A percentile compares a stretch with the other conserved stretches of the same genome.
Evolutionary conservation across 2,113 vertebrate species (phyloP).

Genomic region (Pitta sordida): DNA sequence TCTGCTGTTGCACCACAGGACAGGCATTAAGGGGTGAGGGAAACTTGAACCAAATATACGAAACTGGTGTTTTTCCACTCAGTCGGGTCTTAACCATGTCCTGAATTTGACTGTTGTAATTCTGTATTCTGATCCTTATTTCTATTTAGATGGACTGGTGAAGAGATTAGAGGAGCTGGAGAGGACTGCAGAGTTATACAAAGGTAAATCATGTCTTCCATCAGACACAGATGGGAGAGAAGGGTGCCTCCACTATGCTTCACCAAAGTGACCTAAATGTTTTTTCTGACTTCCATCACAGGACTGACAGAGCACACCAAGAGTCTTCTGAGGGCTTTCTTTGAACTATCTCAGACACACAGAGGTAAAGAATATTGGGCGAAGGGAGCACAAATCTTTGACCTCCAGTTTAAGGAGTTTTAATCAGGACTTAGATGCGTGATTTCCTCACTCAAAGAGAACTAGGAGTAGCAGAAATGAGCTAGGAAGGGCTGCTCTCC

Average conservation of each 20-base stretch:
- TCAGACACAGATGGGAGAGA: not conserved
- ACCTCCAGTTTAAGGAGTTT: not conserved
- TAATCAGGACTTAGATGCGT: not conserved
- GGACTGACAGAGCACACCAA: slow-evolving; percentile 97
- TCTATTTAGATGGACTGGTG: slow-evolving; percentile 87
- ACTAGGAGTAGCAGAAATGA: not conserved
- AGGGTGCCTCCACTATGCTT: not conserved
- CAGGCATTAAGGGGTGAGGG: not conserved
- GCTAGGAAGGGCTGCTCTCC: not conserved
- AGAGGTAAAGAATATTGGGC: slow-evolving; percentile 78
- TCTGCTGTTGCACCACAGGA: not conserved
- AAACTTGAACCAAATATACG: not conserved
- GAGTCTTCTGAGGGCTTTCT: slow-evolving; percentile 91
- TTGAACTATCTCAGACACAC: slow-evolving; percentile 96
- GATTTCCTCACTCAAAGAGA: not conserved
- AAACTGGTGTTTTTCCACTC: not conserved
- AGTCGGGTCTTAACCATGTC: not conserved
- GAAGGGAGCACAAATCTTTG: not conserved
- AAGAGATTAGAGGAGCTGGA: slow-evolving; percentile 96
- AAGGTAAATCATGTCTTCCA: slow-evolving; percentile 73
- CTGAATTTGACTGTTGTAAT: not conserved
- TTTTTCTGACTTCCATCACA: slow-evolving; percentile 41
- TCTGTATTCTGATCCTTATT: not conserved
- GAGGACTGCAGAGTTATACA: slow-evolving; percentile 94
- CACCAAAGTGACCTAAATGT: not conserved